Base-by-base conservation (phyloP, 2,888 invertebrate species). In the Pyrgus malvae region DNA sequence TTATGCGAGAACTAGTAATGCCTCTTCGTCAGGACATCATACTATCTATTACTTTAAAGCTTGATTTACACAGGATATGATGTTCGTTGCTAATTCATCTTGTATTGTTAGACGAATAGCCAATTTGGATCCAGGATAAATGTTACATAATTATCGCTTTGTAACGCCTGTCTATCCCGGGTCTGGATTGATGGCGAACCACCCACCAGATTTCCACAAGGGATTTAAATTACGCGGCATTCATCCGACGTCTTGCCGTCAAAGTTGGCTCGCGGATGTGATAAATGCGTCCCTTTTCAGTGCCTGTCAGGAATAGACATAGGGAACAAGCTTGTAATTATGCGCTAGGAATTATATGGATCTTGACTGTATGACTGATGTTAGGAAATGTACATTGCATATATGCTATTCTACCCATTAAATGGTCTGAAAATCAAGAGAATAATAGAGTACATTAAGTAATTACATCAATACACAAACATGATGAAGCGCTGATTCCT, bases 281-380 rank as follows among this genome's bases (percentile, higher is more conserved):
- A 84, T 83, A 80, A 84, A 87, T 85, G 79, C 71, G 63, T 65
- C 72, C 79, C 78, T 82, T 82, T 83, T 72, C 79, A 83, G 68
- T 69, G 62, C 69, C 69, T 69, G 77, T 73, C 72, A 68, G 74
- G 69, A 68, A 66, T 62, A 69, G 69, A 76, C 70, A 68, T 72
- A 70, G 71, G 72, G 75, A 78, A 76, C 74, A 70, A 69, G 70
- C 63, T 67, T 67, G 74, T 80, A 76, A 80, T 80, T 78, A 77
- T 69, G 60, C 60, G 53, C 60, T 35, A 45, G 37, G 29, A 21
- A 16, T 6, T 31, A 37, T 35, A 21, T 41, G n/a, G 11, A 33
- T 41, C 49, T 31, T 31, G 27, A 14, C 17, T n/a, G 37, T 19
- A 19, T 37, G 33, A 21, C 19, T 40, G 21, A 9, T 21, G 17